Evolutionary conservation across 2,113 vertebrate genomes (phyloP).

Genomic region (Mungos mungo): DNA sequence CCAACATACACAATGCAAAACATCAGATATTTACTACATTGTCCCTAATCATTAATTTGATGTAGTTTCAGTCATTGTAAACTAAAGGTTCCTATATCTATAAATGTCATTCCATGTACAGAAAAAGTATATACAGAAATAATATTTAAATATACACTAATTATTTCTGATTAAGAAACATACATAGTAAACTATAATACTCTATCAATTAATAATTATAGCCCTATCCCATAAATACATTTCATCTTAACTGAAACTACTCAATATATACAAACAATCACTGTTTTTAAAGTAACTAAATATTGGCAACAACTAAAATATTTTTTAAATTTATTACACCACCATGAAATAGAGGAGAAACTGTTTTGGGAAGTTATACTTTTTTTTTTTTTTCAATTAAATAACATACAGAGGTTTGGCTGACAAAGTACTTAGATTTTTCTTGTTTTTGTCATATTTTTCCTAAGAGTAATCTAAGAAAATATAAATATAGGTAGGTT

Average conservation of each 20-base stretch:
- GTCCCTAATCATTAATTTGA: conserved; percentile 44
- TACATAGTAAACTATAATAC: not conserved
- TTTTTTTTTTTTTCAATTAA: conserved; percentile 8
- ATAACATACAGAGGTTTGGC: not conserved
- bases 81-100: not conserved
- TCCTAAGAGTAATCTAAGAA: conserved; percentile 46
- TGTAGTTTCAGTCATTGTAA: not conserved
- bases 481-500: conserved; percentile 22
- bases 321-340: conserved; percentile 45
- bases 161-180: conserved; percentile 39
- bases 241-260: conserved; percentile 28
- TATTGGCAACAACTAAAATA: not conserved
- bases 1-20: conserved; percentile 27
- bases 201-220: conserved; percentile 24
- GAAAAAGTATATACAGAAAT: conserved; percentile 7
- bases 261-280: conserved; percentile 7
- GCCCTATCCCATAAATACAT: not conserved
- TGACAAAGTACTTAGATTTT: conserved; percentile 51
- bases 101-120: conserved; percentile 3
- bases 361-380: not conserved
- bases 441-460: not conserved
- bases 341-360: conserved; percentile 7
- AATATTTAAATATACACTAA: conserved; percentile 41
- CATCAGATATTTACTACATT: conserved; percentile 31
- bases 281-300: conserved; percentile 50